Percentiles rank a stretch among this genome's conserved stretches.
Evolutionary conservation across 2,797 vertebrate genomes (phyloP).

Genomic region (Capromys pilorides): DNA sequence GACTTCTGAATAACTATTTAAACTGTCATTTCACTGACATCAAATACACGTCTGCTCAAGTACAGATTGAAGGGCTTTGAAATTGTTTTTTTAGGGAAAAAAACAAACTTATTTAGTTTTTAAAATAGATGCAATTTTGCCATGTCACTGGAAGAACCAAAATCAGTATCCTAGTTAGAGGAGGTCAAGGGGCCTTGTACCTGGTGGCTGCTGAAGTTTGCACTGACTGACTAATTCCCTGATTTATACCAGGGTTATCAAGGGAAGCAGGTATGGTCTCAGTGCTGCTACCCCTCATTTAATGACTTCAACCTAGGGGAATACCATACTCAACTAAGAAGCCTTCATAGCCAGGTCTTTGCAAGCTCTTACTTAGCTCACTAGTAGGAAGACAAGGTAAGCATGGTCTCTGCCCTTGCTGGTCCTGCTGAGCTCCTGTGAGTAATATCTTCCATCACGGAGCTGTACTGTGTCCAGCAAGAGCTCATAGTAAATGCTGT

Average conservation of each 20-base stretch:
- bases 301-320: background rate
- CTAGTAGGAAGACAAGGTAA: background rate
- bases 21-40: background rate
- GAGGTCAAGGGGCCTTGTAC: background rate
- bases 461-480: background rate
- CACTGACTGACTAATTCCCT: background rate
- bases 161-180: background rate
- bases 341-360: background rate
- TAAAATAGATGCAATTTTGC: background rate
- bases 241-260: background rate
- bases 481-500: background rate
- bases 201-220: background rate
- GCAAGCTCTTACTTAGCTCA: background rate
- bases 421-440: background rate
- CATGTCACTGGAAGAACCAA: background rate
- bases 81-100: background rate
- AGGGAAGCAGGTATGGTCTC: background rate
- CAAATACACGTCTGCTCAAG: background rate
- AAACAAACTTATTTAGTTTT: background rate
- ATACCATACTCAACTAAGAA: background rate
- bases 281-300: background rate
- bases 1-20: background rate
- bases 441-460: background rate
- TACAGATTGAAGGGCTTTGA: background rate
- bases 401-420: background rate